Conservation (phyloP, 1,140 invertebrate genomes). For the Scaptomyza graminum region DNA sequence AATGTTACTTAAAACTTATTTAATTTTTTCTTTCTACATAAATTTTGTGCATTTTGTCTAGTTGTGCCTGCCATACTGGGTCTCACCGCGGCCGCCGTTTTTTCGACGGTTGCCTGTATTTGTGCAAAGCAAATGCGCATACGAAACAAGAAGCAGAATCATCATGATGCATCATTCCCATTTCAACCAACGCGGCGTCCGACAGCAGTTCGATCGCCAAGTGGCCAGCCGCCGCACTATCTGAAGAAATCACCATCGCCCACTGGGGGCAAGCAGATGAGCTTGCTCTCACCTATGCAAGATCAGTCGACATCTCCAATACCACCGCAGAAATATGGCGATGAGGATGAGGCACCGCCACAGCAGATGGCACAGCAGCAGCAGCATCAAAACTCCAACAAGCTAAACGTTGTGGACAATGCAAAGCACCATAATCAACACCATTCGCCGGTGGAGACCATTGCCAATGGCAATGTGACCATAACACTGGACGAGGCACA, state of each 20-base stretch:
- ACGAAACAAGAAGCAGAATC: constrained; percentile 79
- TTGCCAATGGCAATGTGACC: constrained; percentile 70
- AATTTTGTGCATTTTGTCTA: constrained; percentile 14
- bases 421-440: constrained; percentile 63
- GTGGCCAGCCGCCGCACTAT: constrained; percentile 88
- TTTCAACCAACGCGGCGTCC: constrained; percentile 86
- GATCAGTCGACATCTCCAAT: constrained; percentile 78
- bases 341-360: constrained; percentile 70
- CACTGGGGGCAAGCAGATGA: constrained; percentile 86
- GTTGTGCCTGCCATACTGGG: constrained; percentile 82
- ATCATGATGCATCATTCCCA: constrained; percentile 84
- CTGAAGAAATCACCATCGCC: constrained; percentile 95
- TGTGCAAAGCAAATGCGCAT: constrained; percentile 78
- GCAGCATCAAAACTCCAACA: constrained; percentile 42
- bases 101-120: constrained; percentile 77
- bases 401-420: constrained; percentile 59
- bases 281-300: constrained; percentile 83
- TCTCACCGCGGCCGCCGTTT: constrained; percentile 73
- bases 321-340: constrained; percentile 72
- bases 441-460: constrained; percentile 76
- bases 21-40: background rate
- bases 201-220: constrained; percentile 86
- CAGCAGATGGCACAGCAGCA: constrained; percentile 38
- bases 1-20: background rate
- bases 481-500: constrained; percentile 82